Evolutionary conservation across 2,888 invertebrate genomes (phyloP), one percentile per base, ranked within the genome.

Genomic region (Eupithecia insigniata): DNA sequence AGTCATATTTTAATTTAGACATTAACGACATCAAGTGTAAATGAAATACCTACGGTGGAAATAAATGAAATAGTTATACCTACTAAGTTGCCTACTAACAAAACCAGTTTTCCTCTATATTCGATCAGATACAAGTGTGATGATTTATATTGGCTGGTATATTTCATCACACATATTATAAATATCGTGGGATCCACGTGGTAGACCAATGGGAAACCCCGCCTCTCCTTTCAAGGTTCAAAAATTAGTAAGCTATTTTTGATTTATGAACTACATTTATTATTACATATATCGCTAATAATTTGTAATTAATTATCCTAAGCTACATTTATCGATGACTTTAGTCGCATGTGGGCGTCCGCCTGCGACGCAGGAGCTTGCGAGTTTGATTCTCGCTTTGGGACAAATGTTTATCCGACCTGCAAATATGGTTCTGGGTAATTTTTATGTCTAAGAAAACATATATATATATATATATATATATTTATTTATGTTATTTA

Each of bases 161-260:
- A 61, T 61, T 32, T 28, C 61, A 32, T 61, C 58, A 61, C n/a
- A n/a, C 18, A 61, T 8, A 61, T 18, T 16, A 61, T 61, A 30
- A 61, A 30, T 28, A 61, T 61, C 61, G 61, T 61, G 61, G 28
- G 61, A 61, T n/a, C n/a, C 18, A 61, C 30, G 28, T 61, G 18
- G 60, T 32, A 60, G 8, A 28, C 32, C 30, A 30, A 32, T 61
- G 32, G 32, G 16, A 61, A 18, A 18, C 32, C n/a, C 61, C 58
- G 28, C 60, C 60, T 60, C 60, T 30, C 18, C 18, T 60, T 60
- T 60, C 60, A 60, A 60, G 60, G 60, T 30, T 60, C 2, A 60
- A 58, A 26, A 58, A 58, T 58, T 28, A 4, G 46, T n/a, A 51
- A 51, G 51, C 10, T 10, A 22, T 10, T 58, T 61, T 28, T 30